Evolutionary conservation across 2,888 invertebrate genomes (phyloP).

Genomic region (Tenthredo distinguenda): DNA sequence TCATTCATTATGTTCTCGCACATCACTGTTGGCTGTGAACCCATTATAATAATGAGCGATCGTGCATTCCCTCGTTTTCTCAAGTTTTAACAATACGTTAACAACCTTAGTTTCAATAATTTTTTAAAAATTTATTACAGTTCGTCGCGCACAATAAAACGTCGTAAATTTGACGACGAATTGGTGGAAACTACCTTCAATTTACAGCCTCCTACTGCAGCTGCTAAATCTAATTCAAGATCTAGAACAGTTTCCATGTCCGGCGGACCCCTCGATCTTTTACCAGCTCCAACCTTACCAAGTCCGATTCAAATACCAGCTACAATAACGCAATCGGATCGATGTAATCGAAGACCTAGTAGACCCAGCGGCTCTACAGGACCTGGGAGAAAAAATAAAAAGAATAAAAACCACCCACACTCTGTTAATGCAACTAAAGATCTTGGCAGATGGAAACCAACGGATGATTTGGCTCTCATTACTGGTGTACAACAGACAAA

Average conservation of each 20-base stretch:
- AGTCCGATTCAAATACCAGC: slow-evolving; percentile 69
- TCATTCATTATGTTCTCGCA: neutral
- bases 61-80: neutral
- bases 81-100: neutral
- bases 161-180: slow-evolving; percentile 98
- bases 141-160: slow-evolving; percentile 96
- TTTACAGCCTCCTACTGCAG: slow-evolving; percentile 73
- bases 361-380: slow-evolving; percentile 73
- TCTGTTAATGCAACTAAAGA: slow-evolving; percentile 88
- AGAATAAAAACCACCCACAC: slow-evolving; percentile 84
- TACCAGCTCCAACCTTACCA: slow-evolving; percentile 67
- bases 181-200: slow-evolving; percentile 86
- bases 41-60: neutral
- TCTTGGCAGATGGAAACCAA: slow-evolving; percentile 97
- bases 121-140: slow-evolving; percentile 78
- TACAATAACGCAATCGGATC: slow-evolving; percentile 69
- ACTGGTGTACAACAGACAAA: slow-evolving; percentile 96
- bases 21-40: neutral
- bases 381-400: slow-evolving; percentile 75
- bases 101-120: neutral
- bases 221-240: slow-evolving; percentile 72
- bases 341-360: slow-evolving; percentile 70
- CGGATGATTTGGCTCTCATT: slow-evolving; percentile 96
- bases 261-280: slow-evolving; percentile 68
- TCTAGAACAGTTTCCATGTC: slow-evolving; percentile 72